A percentile compares a stretch with the other conserved stretches of the same genome.
Conservation (phyloP, 2,888 invertebrate genomes). For the Drosophila neoperkinsi region DNA sequence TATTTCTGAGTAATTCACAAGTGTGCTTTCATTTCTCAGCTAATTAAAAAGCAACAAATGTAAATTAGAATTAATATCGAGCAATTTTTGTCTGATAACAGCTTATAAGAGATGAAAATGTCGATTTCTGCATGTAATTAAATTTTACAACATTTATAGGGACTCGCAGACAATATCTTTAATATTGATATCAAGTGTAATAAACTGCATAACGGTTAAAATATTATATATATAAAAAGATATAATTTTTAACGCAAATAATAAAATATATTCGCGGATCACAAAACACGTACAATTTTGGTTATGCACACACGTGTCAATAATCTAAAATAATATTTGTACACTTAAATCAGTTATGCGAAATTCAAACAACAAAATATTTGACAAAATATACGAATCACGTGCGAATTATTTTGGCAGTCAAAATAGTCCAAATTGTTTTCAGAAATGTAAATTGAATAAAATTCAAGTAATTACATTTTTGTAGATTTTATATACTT, state of each 20-base stretch:
- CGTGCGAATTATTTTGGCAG: background rate
- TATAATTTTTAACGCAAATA: background rate
- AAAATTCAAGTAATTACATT: background rate
- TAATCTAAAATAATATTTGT: background rate
- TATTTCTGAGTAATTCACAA: background rate
- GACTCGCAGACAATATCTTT: background rate
- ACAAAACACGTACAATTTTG: background rate
- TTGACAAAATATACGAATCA: background rate
- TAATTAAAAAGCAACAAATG: constrained; percentile 20
- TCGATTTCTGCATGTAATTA: background rate
- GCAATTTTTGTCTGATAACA: background rate
- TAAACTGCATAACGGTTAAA: background rate
- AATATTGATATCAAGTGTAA: background rate
- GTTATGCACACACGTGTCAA: background rate
- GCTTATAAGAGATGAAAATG: background rate
- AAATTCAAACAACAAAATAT: background rate
- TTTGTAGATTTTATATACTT: background rate
- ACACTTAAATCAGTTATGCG: background rate
- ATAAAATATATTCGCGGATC: background rate
- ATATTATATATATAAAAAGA: background rate
- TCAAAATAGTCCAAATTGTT: background rate
- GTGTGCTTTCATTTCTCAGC: background rate
- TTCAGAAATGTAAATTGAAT: background rate
- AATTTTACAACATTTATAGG: background rate
- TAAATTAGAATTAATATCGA: background rate